Percentiles rank a stretch among this genome's conserved stretches.
These are phyloP conservation scores for Drosophila borborema DNA, from an alignment of 2,888 invertebrate species.

Conservation along the genomic window DNA sequence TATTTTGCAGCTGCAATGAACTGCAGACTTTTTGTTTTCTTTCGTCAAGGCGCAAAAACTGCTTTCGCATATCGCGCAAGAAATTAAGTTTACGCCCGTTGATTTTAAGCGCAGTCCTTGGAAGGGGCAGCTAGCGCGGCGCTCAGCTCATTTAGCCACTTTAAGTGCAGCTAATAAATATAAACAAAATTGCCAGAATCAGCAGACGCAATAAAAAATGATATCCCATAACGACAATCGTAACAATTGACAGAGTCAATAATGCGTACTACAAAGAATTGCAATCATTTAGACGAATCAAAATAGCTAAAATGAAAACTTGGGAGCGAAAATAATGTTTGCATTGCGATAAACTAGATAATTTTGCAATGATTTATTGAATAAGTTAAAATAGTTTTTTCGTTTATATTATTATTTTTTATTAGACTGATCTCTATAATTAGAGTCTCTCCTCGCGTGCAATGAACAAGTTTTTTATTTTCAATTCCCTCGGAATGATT, in stretches of 20 bases:
- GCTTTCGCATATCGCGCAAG: slow-evolving; percentile 63
- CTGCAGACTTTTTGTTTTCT: slow-evolving; percentile 19
- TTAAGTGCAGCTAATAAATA: slow-evolving; percentile 36
- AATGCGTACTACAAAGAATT: neutral
- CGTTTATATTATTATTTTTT: too few relatives aligned
- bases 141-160: slow-evolving; percentile 37
- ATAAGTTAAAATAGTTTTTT: too few relatives aligned
- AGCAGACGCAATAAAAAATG: slow-evolving; percentile 1
- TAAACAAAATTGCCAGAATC: slow-evolving; percentile 14
- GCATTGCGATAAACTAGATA: neutral
- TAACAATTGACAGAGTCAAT: neutral
- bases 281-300: neutral
- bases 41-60: slow-evolving; percentile 40
- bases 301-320: neutral
- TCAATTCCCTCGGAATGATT: too few relatives aligned
- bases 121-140: slow-evolving; percentile 19
- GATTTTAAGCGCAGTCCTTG: slow-evolving; percentile 66
- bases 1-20: neutral
- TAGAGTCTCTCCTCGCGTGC: too few relatives aligned
- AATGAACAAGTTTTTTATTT: too few relatives aligned
- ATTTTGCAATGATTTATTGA: neutral
- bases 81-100: slow-evolving; percentile 75
- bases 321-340: too few relatives aligned
- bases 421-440: neutral
- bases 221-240: slow-evolving; percentile 7